These are phyloP conservation scores for Drosophila percnosoma DNA, from an alignment of 2,888 invertebrate genomes.

Conservation along the genomic window DNA sequence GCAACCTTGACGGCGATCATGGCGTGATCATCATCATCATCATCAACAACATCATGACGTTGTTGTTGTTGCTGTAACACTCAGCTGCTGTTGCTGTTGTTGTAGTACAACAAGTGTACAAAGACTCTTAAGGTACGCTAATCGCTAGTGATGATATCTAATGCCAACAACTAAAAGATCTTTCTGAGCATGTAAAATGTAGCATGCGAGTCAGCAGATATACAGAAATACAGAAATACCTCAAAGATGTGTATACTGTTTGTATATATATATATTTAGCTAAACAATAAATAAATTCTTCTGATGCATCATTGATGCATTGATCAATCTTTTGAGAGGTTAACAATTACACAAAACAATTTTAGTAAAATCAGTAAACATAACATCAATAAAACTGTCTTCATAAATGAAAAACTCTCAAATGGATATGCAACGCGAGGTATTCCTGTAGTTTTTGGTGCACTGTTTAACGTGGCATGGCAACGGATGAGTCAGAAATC, in stretches of 20 bases:
- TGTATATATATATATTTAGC: not conserved
- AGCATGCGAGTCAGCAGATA: too few relatives aligned
- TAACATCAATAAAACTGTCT: not conserved
- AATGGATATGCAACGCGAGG: not conserved
- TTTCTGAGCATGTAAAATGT: constrained; percentile 1
- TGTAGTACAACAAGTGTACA: constrained; percentile 29
- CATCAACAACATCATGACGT: constrained; percentile 4
- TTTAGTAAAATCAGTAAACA: not conserved
- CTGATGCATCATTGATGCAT: not conserved
- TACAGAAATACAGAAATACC: not conserved
- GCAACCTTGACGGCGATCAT: constrained; percentile 70
- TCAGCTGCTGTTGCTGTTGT: constrained; percentile 3
- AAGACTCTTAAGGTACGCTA: constrained; percentile 14
- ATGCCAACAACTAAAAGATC: constrained; percentile 7
- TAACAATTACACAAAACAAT: not conserved
- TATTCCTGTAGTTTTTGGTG: not conserved
- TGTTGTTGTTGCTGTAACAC: not conserved
- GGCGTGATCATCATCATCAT: constrained; percentile 37
- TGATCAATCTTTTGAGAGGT: not conserved
- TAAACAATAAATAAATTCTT: not conserved
- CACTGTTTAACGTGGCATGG: not conserved
- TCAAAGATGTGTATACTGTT: not conserved
- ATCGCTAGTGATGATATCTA: constrained; percentile 5
- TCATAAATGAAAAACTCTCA: not conserved
- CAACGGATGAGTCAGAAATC: constrained; percentile 26